Evolutionary conservation across 2,888 invertebrate genomes (phyloP), one percentile per base, ranked within the genome.

Genomic region (Macrophya annulata): DNA sequence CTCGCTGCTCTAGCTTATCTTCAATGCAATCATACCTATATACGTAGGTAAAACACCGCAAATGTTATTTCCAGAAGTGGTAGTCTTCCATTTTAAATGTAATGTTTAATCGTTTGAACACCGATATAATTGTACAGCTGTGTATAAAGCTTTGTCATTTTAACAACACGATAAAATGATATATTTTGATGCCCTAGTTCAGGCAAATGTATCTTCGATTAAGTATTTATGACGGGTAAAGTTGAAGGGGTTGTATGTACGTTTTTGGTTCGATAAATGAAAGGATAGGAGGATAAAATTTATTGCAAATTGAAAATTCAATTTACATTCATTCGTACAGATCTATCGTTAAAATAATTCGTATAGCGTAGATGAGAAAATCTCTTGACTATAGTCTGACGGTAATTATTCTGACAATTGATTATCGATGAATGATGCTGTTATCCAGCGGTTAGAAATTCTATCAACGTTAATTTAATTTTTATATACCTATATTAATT

Each of bases 401-500:
- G 59, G 31, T 81, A 0, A 81, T 81, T 62, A 81, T 81, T 59
- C 62, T 15, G 40, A 43, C 81, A 81, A 81, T n/a, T n/a, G 21
- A 10, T 55, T 10, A 79, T 79, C 37, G 55, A 51, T 40, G 79
- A 79, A 55, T 40, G 79, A 55, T 51, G 37, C 31, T 3, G 17
- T 59, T 59, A 59, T 79, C 51, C 4, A 4, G 37, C 37, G 31
- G 31, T 40, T 25, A 48, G 48, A 48, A 48, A 45, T 76, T 76
- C 45, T 48, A 31, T 76, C 25, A 48, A 48, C 48, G 76, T 45
- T 48, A 48, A 76, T 76, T 76, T 4, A 25, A 77, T 77, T 31
- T 9, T 43, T 55, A 6, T 31, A 77, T 31, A 77, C 1, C 1
- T 31, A 31, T 31, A 31, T 77, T 55, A 77, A 77, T 55, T 51